Percentiles rank a stretch among this genome's conserved stretches.
Conservation (phyloP, 2,113 vertebrate genomes). For the Colaptes auratus region DNA sequence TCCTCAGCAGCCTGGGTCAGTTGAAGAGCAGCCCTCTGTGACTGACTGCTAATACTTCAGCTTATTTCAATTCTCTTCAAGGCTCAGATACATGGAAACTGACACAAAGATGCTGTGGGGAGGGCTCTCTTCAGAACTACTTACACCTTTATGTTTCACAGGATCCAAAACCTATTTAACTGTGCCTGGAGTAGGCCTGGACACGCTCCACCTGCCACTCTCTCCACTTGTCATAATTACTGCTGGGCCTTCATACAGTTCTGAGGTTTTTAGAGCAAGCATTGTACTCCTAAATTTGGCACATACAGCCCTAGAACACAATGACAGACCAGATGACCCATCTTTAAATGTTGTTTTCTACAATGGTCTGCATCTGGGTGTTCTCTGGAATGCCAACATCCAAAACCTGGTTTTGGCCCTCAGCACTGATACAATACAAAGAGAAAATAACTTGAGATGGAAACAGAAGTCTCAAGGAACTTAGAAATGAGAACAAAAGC, state of each 20-base stretch:
- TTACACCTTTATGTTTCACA: background rate
- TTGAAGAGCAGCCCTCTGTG: background rate
- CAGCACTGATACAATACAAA: background rate
- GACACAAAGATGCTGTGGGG: background rate
- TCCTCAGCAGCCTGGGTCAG: background rate
- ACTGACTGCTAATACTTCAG: background rate
- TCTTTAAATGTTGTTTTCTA: background rate
- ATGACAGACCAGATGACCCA: background rate
- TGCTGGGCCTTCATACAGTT: background rate
- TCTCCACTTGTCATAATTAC: background rate
- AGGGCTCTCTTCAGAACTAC: background rate
- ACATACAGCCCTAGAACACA: background rate
- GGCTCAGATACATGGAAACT: background rate
- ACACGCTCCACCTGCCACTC: background rate
- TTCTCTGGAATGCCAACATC: background rate
- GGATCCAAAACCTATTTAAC: background rate
- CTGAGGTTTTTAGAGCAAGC: background rate
- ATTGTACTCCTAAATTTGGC: background rate
- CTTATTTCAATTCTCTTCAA: background rate
- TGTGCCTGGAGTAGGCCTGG: background rate
- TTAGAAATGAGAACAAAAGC: conserved; percentile 1
- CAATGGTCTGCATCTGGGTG: background rate
- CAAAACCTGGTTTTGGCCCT: background rate
- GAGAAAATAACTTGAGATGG: background rate
- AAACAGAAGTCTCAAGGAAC: background rate